Evolutionary conservation across 2,888 invertebrate species (phyloP).

Genomic region (Sisyra terminalis): DNA sequence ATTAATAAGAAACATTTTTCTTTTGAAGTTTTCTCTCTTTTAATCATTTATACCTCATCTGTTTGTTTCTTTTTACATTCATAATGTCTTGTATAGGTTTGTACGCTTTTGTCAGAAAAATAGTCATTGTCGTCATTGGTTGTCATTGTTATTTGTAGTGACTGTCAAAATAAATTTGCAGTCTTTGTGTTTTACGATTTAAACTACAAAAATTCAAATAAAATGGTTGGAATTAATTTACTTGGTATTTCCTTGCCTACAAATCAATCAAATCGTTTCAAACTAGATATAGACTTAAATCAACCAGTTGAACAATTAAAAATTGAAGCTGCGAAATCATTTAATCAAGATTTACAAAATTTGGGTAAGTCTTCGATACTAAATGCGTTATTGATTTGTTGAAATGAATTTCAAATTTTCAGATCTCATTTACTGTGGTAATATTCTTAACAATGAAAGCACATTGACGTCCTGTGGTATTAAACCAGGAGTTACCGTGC

Average conservation of each 20-base stretch:
- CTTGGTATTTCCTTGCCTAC: constrained; percentile 34
- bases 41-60: too few relatives aligned
- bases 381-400: constrained; percentile 8
- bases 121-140: too few relatives aligned
- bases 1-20: too few relatives aligned
- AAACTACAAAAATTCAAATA: too few relatives aligned
- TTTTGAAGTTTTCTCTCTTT: too few relatives aligned
- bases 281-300: constrained; percentile 41
- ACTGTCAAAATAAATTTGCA: too few relatives aligned
- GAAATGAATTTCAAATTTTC: constrained; percentile 13
- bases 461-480: constrained; percentile 46
- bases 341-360: constrained; percentile 35
- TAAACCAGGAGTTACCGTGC: constrained; percentile 36
- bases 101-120: too few relatives aligned
- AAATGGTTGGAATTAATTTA: constrained; percentile 16
- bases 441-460: constrained; percentile 43
- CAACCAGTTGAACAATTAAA: constrained; percentile 41
- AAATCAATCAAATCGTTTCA: constrained; percentile 32
- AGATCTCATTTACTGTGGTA: constrained; percentile 59
- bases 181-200: too few relatives aligned
- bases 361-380: constrained; percentile 32
- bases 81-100: too few relatives aligned
- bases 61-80: too few relatives aligned
- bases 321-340: constrained; percentile 36
- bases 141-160: too few relatives aligned